These are phyloP conservation scores for Onychostruthus taczanowskii DNA, from an alignment of 2,113 vertebrate genomes.

Conservation along the genomic window DNA sequence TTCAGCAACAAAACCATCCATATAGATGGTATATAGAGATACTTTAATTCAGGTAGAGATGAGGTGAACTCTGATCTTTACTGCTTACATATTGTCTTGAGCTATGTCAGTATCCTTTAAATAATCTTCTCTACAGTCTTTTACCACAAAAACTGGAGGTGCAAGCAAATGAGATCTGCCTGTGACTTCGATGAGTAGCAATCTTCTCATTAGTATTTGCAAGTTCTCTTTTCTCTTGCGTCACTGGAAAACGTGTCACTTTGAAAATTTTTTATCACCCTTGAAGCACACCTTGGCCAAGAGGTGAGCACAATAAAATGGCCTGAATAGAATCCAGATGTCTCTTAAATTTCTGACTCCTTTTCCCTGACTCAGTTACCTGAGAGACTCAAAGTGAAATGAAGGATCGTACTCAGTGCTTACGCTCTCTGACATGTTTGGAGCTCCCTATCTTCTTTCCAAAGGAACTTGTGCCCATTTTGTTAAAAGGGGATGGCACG, in stretches of 20 bases:
- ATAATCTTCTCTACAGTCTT: not conserved
- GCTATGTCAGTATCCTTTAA: not conserved
- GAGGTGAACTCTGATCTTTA: not conserved
- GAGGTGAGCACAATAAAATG: not conserved
- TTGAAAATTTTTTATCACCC: not conserved
- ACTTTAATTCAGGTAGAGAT: not conserved
- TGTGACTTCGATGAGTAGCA: not conserved
- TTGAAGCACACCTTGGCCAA: not conserved
- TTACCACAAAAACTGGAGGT: not conserved
- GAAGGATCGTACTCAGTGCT: not conserved
- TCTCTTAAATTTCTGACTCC: not conserved
- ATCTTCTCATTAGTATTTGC: not conserved
- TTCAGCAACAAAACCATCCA: not conserved
- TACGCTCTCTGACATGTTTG: accelerated
- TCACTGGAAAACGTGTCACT: not conserved
- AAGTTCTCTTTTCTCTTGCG: constrained; percentile 17
- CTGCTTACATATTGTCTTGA: not conserved
- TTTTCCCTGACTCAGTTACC: not conserved
- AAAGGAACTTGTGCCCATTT: not conserved
- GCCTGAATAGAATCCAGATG: not conserved
- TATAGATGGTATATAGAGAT: not conserved
- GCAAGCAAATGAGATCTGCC: not conserved
- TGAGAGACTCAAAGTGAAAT: not conserved
- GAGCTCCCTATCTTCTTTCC: not conserved
- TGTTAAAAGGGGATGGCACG: not conserved